A percentile compares a stretch with the other conserved stretches of the same genome.
These are phyloP conservation scores for Microctenopoma stevenorrisi DNA, from an alignment of 2,797 vertebrate species.

Conservation along the genomic window DNA sequence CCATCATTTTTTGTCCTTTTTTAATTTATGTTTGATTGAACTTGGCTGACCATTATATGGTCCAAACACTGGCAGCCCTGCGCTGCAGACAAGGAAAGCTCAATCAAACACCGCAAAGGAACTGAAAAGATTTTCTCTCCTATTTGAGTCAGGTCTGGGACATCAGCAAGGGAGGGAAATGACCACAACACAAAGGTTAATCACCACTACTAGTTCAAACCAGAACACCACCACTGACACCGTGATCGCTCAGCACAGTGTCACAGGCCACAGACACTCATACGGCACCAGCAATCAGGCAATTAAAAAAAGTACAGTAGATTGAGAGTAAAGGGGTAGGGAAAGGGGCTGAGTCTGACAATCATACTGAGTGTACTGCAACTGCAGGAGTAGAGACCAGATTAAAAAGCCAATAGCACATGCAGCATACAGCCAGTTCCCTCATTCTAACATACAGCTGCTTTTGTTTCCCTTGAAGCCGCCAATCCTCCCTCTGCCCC, in stretches of 20 bases:
- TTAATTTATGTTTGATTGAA: conserved; percentile 66
- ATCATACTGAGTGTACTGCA: conserved; percentile 37
- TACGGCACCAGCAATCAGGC: conserved; percentile 64
- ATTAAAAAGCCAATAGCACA: conserved; percentile 56
- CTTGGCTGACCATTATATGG: conserved; percentile 46
- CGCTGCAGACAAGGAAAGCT: conserved; percentile 49
- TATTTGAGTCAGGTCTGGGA: conserved; percentile 73
- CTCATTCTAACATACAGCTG: conserved; percentile 38
- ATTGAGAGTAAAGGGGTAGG: conserved; percentile 39
- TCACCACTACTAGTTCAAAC: conserved; percentile 57
- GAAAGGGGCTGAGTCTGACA: conserved; percentile 35
- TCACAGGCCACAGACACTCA: conserved; percentile 63
- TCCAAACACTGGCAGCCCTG: conserved; percentile 33
- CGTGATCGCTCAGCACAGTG: conserved; percentile 64
- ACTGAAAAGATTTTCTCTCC: conserved; percentile 66
- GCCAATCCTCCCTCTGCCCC: conserved; percentile 35
- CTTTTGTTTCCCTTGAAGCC: conserved; percentile 36
- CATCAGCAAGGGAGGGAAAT: conserved; percentile 63
- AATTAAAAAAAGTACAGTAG: conserved; percentile 47
- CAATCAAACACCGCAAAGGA: conserved; percentile 71
- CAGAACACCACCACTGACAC: conserved; percentile 65
- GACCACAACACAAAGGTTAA: conserved; percentile 68
- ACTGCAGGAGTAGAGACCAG: conserved; percentile 48
- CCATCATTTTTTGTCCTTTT: conserved; percentile 45
- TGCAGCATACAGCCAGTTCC: conserved; percentile 67